phyloP scores from a whole-genome alignment of 2,888 invertebrate species.

The Cephus nigrinus region DNA sequence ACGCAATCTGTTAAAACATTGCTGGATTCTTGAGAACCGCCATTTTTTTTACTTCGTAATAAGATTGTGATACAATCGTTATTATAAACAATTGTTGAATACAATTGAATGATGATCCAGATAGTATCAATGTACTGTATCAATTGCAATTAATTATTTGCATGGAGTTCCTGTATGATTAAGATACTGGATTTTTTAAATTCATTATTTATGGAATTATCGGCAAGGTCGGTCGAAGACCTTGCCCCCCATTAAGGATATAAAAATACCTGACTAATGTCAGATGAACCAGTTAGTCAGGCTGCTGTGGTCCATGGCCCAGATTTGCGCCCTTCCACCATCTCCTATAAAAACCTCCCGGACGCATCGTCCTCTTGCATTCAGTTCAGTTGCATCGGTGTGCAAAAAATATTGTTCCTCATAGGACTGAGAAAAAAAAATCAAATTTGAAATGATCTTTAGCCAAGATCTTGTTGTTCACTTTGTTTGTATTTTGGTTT shows the following conservation, averaged over 20 bases:
- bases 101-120: neutral
- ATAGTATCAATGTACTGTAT: neutral
- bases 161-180: neutral
- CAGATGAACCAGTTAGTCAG: slow-evolving; percentile 35
- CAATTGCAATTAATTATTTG: neutral
- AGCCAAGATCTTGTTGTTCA: neutral
- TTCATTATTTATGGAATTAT: neutral
- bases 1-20: neutral
- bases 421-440: neutral
- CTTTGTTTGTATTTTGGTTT: neutral
- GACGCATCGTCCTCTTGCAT: slow-evolving; percentile 46
- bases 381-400: slow-evolving; percentile 30
- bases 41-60: neutral
- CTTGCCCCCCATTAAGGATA: slow-evolving; percentile 43
- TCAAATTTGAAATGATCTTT: neutral
- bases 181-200: neutral
- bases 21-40: neutral
- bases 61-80: neutral
- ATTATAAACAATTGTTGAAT: neutral
- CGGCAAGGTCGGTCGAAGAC: slow-evolving; percentile 33
- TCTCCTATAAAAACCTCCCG: slow-evolving; percentile 53
- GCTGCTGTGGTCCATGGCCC: slow-evolving; percentile 59
- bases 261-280: slow-evolving; percentile 35
- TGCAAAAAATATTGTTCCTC: slow-evolving; percentile 1
- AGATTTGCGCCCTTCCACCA: slow-evolving; percentile 59